phyloP scores from a whole-genome alignment of 2,888 invertebrate genomes.

The Crioceris asparagi region DNA sequence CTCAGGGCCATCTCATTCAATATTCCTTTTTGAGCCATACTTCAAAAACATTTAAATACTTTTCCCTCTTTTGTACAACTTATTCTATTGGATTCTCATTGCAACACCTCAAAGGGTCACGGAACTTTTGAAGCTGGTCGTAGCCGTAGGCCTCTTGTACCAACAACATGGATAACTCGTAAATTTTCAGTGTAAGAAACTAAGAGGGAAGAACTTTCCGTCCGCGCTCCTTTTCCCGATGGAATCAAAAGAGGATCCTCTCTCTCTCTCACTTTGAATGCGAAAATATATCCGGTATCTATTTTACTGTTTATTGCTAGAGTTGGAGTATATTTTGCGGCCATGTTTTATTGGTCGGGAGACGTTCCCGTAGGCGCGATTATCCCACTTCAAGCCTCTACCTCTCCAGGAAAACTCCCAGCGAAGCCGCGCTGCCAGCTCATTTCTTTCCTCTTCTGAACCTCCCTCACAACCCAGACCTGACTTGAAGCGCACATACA shows the following conservation, averaged over 20 bases:
- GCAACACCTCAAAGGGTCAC: too few relatives aligned
- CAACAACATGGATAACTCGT: too few relatives aligned
- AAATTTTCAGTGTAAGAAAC: not conserved
- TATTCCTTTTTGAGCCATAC: too few relatives aligned
- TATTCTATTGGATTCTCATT: too few relatives aligned
- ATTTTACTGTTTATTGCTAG: slow-evolving; percentile 29
- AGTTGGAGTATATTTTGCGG: slow-evolving; percentile 32
- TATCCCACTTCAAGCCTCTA: slow-evolving; percentile 24
- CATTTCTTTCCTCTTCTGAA: not conserved
- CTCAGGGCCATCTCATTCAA: too few relatives aligned
- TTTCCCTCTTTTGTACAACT: too few relatives aligned
- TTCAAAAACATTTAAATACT: too few relatives aligned
- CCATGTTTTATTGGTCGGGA: slow-evolving; percentile 33
- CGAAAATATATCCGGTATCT: slow-evolving; percentile 24
- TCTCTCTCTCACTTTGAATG: slow-evolving; percentile 5
- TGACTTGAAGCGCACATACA: not conserved
- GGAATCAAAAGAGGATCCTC: not conserved
- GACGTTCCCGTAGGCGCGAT: slow-evolving; percentile 33
- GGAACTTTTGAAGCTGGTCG: too few relatives aligned
- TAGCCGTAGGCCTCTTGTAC: too few relatives aligned
- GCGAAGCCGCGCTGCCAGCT: too few relatives aligned
- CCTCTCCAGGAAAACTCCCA: too few relatives aligned
- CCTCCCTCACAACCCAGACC: not conserved
- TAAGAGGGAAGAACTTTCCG: not conserved
- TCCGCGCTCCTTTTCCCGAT: not conserved